Percentiles rank a stretch among this genome's conserved stretches.
Evolutionary conservation across 2,797 vertebrate genomes (phyloP).

Genomic region (Pseudomugil tenellus): DNA sequence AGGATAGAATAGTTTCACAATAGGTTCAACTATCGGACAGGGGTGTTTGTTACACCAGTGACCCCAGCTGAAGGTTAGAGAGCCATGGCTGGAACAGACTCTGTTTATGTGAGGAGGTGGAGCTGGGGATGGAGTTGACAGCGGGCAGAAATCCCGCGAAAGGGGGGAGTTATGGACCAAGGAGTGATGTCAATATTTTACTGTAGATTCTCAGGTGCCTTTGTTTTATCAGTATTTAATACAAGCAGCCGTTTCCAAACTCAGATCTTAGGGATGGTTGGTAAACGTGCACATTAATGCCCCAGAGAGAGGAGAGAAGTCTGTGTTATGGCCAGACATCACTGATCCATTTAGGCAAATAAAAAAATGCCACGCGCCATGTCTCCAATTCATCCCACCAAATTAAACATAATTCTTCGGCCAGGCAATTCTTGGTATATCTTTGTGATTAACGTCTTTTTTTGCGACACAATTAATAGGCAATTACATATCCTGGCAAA

Average conservation of each 20-base stretch:
- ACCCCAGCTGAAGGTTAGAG: conserved; percentile 61
- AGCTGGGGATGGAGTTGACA: conserved; percentile 31
- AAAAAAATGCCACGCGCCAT: conserved; percentile 60
- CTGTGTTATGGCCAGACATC: conserved; percentile 88
- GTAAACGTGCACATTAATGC: conserved; percentile 98
- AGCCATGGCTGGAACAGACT: conserved; percentile 60
- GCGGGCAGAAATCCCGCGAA: conserved; percentile 40
- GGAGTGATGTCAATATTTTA: conserved; percentile 19
- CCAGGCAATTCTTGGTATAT: conserved; percentile 91
- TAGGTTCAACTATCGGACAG: conserved; percentile 78
- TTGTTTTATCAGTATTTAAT: background rate
- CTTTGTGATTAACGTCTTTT: conserved; percentile 95
- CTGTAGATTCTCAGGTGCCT: background rate
- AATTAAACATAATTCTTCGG: conserved; percentile 94
- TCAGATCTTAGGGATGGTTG: conserved; percentile 90
- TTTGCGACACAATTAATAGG: conserved; percentile 95
- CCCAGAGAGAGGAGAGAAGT: conserved; percentile 82
- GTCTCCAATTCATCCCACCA: conserved; percentile 89
- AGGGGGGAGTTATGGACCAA: conserved; percentile 10
- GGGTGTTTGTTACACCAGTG: conserved; percentile 76
- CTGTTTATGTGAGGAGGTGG: conserved; percentile 45
- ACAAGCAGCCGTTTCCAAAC: conserved; percentile 81
- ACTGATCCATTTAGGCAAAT: conserved; percentile 92
- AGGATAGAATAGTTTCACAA: conserved; percentile 51
- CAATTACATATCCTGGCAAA: conserved; percentile 93